Percentiles rank a stretch among this genome's conserved stretches.
Conservation (phyloP, 2,888 invertebrate species). For the Plutella xylostella region DNA sequence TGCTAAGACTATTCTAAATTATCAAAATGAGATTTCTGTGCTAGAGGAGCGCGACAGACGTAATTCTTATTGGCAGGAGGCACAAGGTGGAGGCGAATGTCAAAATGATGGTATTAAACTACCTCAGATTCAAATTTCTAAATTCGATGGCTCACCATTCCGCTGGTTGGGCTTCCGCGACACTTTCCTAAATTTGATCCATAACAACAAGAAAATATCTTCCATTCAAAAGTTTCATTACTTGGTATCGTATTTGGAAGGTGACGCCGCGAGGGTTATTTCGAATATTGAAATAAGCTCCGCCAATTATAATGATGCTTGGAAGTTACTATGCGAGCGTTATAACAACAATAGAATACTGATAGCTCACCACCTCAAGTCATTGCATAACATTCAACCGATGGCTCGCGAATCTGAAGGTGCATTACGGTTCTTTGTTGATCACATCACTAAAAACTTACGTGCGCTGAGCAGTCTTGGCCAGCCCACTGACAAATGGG, state of each 20-base stretch:
- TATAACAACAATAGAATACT: constrained; percentile 16
- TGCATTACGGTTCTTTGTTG: constrained; percentile 17
- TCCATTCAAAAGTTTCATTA: constrained; percentile 20
- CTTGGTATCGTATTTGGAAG: constrained; percentile 18
- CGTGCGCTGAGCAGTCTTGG: constrained; percentile 18
- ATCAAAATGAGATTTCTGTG: too few species aligned
- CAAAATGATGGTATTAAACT: neutral
- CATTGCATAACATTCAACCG: neutral
- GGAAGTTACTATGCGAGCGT: constrained; percentile 12
- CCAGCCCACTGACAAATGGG: constrained; percentile 18
- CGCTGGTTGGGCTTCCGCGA: neutral
- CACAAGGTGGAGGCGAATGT: too few species aligned
- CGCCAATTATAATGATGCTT: constrained; percentile 15
- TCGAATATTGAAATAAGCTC: constrained; percentile 16
- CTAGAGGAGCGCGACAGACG: too few species aligned
- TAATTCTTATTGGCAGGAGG: neutral
- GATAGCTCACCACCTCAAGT: constrained; percentile 17
- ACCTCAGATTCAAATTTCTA: neutral
- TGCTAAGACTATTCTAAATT: too few species aligned
- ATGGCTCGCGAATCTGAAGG: neutral
- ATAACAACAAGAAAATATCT: constrained; percentile 16
- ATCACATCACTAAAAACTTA: constrained; percentile 19
- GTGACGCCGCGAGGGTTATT: constrained; percentile 19
- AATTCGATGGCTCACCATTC: neutral
- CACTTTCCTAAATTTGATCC: neutral